These are phyloP conservation scores for Zaprionus taronus DNA, from an alignment of 1,140 invertebrate genomes.

Conservation along the genomic window DNA sequence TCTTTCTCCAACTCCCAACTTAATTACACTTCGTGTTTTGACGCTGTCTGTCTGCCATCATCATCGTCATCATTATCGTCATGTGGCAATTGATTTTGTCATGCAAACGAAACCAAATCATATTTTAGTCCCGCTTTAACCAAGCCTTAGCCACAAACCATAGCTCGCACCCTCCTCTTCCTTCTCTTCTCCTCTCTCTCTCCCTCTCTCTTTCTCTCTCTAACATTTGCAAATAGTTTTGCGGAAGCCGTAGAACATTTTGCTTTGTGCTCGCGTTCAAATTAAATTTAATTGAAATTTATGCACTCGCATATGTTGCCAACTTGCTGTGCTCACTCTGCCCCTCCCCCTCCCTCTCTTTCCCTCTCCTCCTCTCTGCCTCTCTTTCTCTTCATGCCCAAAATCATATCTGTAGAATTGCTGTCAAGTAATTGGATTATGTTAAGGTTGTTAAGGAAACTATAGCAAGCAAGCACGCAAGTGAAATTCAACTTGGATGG, in stretches of 20 bases:
- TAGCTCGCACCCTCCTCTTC: background rate
- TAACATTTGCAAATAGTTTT: conserved; percentile 41
- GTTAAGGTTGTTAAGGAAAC: background rate
- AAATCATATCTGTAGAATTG: background rate
- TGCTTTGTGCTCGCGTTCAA: conserved; percentile 25
- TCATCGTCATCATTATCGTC: conserved; percentile 22
- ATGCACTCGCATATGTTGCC: conserved; percentile 32
- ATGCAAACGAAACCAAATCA: conserved; percentile 52
- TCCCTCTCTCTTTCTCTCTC: conserved; percentile 11
- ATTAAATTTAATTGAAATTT: conserved; percentile 41
- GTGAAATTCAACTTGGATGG: background rate
- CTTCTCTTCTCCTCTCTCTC: background rate
- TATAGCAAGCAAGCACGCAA: background rate
- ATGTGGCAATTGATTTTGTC: conserved; percentile 58
- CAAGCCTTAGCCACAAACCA: conserved; percentile 13
- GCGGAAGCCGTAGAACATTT: conserved; percentile 32
- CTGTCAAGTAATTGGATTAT: background rate
- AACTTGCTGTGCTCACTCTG: background rate
- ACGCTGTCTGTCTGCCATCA: conserved; percentile 12
- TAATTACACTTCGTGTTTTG: conserved; percentile 50
- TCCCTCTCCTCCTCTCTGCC: background rate
- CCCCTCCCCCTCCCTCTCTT: background rate
- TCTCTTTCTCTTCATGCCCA: background rate
- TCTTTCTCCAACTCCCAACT: conserved; percentile 30
- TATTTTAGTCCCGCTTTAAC: conserved; percentile 24